Percentiles rank a stretch among this genome's conserved stretches.
Conservation (phyloP, 2,888 invertebrate species). For the Tetranychus piercei region DNA sequence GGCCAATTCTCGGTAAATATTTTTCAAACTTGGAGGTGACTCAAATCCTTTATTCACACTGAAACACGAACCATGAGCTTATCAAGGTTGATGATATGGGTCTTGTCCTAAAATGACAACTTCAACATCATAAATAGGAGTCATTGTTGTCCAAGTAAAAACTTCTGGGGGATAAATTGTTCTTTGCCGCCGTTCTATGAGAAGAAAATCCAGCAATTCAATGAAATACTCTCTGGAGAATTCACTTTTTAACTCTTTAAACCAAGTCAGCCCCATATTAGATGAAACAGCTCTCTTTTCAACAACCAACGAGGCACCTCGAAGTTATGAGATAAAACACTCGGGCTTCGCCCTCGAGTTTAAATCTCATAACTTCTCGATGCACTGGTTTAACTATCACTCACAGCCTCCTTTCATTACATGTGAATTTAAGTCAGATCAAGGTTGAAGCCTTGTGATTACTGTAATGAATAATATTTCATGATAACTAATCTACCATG, state of each 20-base stretch:
- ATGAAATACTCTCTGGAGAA: constrained; percentile 35
- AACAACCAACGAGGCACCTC: constrained; percentile 31
- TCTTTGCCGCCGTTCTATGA: constrained; percentile 33
- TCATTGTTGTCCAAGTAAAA: constrained; percentile 39
- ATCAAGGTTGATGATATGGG: constrained; percentile 43
- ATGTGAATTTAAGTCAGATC: too few species aligned
- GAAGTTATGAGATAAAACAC: too few species aligned
- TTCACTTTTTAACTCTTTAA: constrained; percentile 36
- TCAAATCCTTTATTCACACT: constrained; percentile 41
- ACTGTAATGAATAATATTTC: too few species aligned
- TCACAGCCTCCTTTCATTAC: too few species aligned
- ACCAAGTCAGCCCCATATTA: constrained; percentile 38
- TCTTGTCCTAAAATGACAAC: constrained; percentile 43
- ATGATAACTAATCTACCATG: too few species aligned
- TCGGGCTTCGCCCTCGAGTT: too few species aligned
- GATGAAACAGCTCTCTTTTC: background rate
- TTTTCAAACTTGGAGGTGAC: constrained; percentile 40
- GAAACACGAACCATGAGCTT: constrained; percentile 45
- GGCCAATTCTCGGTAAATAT: constrained; percentile 41
- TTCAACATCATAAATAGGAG: constrained; percentile 36
- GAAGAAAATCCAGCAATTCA: constrained; percentile 38
- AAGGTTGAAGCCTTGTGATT: too few species aligned
- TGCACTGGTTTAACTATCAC: too few species aligned
- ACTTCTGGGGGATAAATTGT: constrained; percentile 39
- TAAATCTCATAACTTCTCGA: too few species aligned